Evolutionary conservation across 2,888 invertebrate genomes (phyloP), one percentile per base, ranked within the genome.

Genomic region (Acrobasis repandana): DNA sequence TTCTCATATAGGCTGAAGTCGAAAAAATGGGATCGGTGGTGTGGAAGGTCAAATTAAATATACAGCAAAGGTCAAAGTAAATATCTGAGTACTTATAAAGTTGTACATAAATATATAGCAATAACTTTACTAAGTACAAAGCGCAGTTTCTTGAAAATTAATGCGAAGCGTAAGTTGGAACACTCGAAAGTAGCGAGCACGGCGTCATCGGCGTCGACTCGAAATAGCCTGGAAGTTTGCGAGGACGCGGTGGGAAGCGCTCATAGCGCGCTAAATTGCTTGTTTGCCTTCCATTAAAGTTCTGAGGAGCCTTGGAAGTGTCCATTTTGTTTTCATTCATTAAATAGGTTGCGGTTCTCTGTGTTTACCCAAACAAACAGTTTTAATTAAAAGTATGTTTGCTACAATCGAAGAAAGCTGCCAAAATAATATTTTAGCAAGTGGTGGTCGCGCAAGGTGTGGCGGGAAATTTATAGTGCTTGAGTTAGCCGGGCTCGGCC

Each of bases 391-490:
- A 54, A 11, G 18, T 10, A 18, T 16, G 9, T 36, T 36, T 28
- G 18, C 34, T 14, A 36, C 3, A 52, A 70, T 67, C 61, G 67
- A 69, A 72, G 66, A 64, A 65, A 67, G 65, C 65, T 51, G 48
- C 61, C 62, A 58, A 75, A 72, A 68, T 65, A 65, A 71, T 73
- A 71, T 67, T 67, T 69, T 67, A 72, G 68, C 61, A 60, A 65
- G 63, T 61, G 62, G 62, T 62, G 65, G 63, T 62, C 64, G 58
- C 59, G 67, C 72, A 71, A 76, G 76, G 80, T 79, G 80, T 75
- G 77, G 66, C 70, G 63, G 67, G 20, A 71, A 79, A 83, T 81
- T 79, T 82, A 80, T 80, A 73, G 77, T 73, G 69, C 75, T 80
- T 74, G 70, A 75, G 71, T 70, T 74, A 63, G 68, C 67, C 20